Evolutionary conservation across 1,140 invertebrate genomes (phyloP).

Genomic region (Tetraneura akinire): DNA sequence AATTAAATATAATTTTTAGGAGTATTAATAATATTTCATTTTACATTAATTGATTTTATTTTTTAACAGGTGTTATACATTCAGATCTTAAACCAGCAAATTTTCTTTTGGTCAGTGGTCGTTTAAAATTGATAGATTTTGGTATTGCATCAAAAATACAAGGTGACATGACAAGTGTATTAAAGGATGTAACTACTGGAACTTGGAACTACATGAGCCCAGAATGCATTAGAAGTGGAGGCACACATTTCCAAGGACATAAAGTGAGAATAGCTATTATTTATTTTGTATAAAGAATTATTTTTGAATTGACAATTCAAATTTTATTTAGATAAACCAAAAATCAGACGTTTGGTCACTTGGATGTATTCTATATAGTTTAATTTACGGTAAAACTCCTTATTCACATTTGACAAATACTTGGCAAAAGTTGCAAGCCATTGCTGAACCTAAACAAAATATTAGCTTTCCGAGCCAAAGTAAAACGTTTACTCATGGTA

Average conservation of each 20-base stretch:
- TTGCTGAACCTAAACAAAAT: conserved; percentile 72
- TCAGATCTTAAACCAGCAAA: conserved; percentile 97
- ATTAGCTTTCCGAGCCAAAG: conserved; percentile 71
- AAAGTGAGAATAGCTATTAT: conserved; percentile 10
- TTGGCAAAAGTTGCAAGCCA: conserved; percentile 78
- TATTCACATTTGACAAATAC: conserved; percentile 82
- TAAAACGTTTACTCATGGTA: conserved; percentile 39
- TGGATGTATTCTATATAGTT: conserved; percentile 93
- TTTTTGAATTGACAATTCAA: too few species aligned
- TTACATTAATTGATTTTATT: not conserved
- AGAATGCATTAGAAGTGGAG: conserved; percentile 75
- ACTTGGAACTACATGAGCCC: conserved; percentile 97
- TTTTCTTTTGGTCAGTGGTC: conserved; percentile 84
- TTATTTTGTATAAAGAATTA: not conserved
- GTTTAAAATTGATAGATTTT: conserved; percentile 96
- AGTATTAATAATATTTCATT: not conserved
- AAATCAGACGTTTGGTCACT: conserved; percentile 97
- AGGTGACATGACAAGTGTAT: conserved; percentile 85
- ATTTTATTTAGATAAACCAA: conserved; percentile 74
- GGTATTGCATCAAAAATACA: conserved; percentile 92
- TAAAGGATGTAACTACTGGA: conserved; percentile 78
- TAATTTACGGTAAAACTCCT: conserved; percentile 88
- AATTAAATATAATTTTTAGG: too few species aligned
- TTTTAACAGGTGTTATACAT: conserved; percentile 80
- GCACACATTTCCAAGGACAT: conserved; percentile 35